These are phyloP conservation scores for Myzus persicae DNA, from an alignment of 1,140 invertebrate species.

Conservation along the genomic window DNA sequence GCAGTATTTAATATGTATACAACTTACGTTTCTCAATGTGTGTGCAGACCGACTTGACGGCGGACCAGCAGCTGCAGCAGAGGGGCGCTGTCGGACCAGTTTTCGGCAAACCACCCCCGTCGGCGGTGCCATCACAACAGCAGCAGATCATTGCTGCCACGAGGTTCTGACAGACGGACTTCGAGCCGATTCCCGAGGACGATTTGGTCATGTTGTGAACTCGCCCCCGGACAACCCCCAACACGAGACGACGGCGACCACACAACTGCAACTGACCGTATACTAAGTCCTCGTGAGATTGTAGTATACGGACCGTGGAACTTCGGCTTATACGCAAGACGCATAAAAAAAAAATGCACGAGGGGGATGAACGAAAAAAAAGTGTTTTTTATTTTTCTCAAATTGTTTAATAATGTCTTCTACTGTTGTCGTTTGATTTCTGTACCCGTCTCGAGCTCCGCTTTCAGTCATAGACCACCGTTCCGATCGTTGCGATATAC, in stretches of 20 bases:
- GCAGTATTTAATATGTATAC: background rate
- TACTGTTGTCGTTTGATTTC: background rate
- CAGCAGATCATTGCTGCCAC: conserved; percentile 51
- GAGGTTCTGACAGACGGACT: conserved; percentile 58
- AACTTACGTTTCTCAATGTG: background rate
- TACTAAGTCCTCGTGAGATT: background rate
- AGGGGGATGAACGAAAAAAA: conserved; percentile 1
- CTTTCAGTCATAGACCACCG: background rate
- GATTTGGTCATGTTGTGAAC: conserved; percentile 51
- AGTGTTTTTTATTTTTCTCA: background rate
- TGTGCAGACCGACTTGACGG: conserved; percentile 39
- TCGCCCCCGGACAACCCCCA: background rate
- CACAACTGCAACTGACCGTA: background rate
- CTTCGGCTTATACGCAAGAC: background rate
- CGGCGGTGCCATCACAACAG: background rate
- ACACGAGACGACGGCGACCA: background rate
- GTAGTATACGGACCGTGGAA: background rate
- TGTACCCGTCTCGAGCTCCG: background rate
- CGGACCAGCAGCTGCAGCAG: background rate
- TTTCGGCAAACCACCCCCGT: background rate
- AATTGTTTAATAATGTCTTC: background rate
- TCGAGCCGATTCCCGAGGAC: conserved; percentile 44
- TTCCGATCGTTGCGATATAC: background rate
- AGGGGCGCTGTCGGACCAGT: background rate
- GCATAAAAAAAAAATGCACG: background rate